Percentiles rank a stretch among this genome's conserved stretches.
Evolutionary conservation across 2,113 vertebrate genomes (phyloP).

Genomic region (Lanius ludovicianus): DNA sequence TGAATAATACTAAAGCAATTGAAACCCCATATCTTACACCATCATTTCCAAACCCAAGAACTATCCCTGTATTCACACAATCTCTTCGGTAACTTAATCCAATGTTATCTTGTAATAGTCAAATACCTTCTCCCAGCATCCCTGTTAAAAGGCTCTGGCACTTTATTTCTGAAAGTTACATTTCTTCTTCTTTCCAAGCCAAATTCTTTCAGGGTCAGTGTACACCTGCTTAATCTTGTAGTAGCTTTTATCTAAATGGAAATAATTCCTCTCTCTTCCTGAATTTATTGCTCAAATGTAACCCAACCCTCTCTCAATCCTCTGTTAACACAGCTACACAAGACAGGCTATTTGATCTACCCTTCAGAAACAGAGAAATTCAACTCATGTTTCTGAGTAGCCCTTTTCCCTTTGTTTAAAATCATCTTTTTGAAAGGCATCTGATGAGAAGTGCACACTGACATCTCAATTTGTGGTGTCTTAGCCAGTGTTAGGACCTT

Average conservation of each 20-base stretch:
- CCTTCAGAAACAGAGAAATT: background rate
- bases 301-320: background rate
- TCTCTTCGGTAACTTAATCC: background rate
- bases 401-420: background rate
- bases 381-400: background rate
- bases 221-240: background rate
- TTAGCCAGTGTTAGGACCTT: background rate
- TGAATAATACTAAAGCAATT: background rate
- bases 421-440: background rate
- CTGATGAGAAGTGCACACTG: background rate
- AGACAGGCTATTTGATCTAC: background rate
- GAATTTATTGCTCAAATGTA: background rate
- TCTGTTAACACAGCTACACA: background rate
- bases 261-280: background rate
- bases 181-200: background rate
- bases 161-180: background rate
- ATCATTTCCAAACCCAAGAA: background rate
- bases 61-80: background rate
- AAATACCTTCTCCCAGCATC: background rate
- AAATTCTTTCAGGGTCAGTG: background rate
- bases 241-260: background rate
- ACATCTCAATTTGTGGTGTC: background rate
- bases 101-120: fast-evolving
- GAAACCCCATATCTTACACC: background rate
- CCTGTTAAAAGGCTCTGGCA: background rate